Evolutionary conservation across 2,888 invertebrate species (phyloP).

Genomic region (Andricus quercusramuli): DNA sequence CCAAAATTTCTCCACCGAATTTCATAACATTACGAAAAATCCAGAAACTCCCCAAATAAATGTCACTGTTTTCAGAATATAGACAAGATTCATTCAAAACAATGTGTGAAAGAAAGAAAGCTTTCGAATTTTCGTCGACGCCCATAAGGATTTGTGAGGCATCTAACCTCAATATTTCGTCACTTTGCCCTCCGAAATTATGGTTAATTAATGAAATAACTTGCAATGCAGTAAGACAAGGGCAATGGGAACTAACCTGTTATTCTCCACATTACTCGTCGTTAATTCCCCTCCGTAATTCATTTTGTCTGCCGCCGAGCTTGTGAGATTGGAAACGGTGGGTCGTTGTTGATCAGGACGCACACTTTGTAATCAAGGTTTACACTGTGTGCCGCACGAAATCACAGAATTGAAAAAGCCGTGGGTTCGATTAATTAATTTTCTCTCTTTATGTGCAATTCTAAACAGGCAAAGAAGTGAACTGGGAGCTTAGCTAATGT

Average conservation of each 20-base stretch:
- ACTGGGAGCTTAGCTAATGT: not conserved
- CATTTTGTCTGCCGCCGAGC: slow-evolving; percentile 16
- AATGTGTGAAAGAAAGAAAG: not conserved
- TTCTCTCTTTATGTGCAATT: not conserved
- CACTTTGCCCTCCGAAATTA: not conserved
- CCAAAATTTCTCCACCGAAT: not conserved
- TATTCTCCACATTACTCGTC: slow-evolving; percentile 42
- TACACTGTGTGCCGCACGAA: not conserved
- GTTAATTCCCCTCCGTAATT: slow-evolving; percentile 42
- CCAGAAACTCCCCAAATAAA: not conserved
- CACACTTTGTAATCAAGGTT: slow-evolving; percentile 17
- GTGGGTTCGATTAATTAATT: not conserved
- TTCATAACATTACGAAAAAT: not conserved
- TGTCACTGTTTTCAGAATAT: not conserved
- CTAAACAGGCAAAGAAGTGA: not conserved
- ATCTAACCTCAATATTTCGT: slow-evolving; percentile 23
- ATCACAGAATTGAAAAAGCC: not conserved
- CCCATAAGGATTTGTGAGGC: not conserved
- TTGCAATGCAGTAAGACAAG: not conserved
- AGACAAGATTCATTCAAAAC: not conserved
- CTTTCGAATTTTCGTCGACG: slow-evolving; percentile 15
- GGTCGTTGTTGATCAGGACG: not conserved
- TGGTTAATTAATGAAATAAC: not conserved
- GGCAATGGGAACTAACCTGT: slow-evolving; percentile 21
- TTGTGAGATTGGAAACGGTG: not conserved